Conservation (phyloP, 2,113 vertebrate genomes). For the Mirounga angustirostris region DNA sequence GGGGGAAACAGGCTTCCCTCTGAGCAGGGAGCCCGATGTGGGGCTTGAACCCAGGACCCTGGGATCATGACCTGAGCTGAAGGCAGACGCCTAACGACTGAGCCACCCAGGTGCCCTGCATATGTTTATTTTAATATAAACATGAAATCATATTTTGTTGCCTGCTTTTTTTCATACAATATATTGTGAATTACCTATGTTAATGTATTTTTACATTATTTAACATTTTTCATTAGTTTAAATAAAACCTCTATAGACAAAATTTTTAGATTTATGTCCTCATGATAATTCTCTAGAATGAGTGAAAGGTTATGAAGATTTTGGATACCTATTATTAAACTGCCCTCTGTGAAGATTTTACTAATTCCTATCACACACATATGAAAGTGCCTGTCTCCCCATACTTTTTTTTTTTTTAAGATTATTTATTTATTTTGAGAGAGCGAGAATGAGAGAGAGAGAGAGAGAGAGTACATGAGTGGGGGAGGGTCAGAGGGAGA, state of each 20-base stretch:
- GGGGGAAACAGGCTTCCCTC: too few relatives aligned
- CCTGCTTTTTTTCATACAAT: background rate
- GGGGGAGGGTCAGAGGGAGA: too few relatives aligned
- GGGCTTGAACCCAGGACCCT: too few relatives aligned
- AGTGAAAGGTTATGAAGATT: constrained; percentile 40
- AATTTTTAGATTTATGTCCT: constrained; percentile 57
- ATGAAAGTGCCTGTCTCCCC: background rate
- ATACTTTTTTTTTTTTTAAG: background rate
- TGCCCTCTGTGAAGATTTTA: background rate
- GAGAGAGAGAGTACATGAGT: too few relatives aligned
- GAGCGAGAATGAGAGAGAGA: too few relatives aligned
- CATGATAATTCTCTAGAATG: constrained; percentile 46
- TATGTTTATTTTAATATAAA: constrained; percentile 57
- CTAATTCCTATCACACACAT: background rate
- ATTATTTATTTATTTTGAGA: too few relatives aligned
- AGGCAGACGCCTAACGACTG: too few relatives aligned
- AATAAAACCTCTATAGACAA: constrained; percentile 8
- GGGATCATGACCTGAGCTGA: too few relatives aligned
- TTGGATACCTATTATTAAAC: constrained; percentile 35
- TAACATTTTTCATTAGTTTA: constrained; percentile 55
- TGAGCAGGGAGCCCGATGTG: too few relatives aligned
- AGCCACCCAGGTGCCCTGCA: background rate
- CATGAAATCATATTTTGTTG: constrained; percentile 38
- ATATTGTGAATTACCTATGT: constrained; percentile 40
- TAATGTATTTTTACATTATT: constrained; percentile 48